Evolutionary conservation across 1,140 invertebrate genomes (phyloP), one percentile per base, ranked within the genome.

Genomic region (Drosophila seguyi): DNA sequence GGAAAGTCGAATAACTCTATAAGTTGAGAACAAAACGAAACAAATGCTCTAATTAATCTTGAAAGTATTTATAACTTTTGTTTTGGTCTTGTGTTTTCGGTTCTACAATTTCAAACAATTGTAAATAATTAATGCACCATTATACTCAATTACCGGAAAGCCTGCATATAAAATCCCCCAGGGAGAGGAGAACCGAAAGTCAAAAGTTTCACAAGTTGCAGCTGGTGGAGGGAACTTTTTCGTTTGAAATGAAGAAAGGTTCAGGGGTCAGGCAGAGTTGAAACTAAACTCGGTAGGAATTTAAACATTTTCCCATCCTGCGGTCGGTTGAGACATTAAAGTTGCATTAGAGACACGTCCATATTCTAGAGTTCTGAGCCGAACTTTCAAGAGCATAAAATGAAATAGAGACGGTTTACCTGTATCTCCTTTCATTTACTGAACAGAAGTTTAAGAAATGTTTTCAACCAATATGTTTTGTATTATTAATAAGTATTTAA

Each of bases 51-150:
- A 90, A 90, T 90, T 90, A 90, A 90, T 88, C 85, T 80, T 65
- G 48, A 88, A 87, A 88, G 84, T 88, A 87, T 88, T 87, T 88
- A 80, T 69, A 87, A 87, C 84, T 87, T 87, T 87, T 88, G 80
- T 83, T 82, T 77, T 41, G 61, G 22, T 59, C 18, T 16, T 61
- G 56, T 31, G 65, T 42, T 59, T 60, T 56, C 25, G 48, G 36
- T 53, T 79, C 27, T 48, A 68, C 62, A 74, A 74, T 85, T 86
- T 58, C 75, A 90, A 85, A 85, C 85, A 90, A 90, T 78, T 90
- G 85, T 90, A 85, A 90, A 90, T 90, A 90, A 90, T 90, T 90
- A 90, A 90, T 90, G 85, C 86, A 79, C 78, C 81, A 90, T 90
- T 90, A 85, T 90, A 73, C 81, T 79, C 86, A 90, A 90, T 90